Evolutionary conservation across 2,797 vertebrate species (phyloP).

Genomic region (Sphenodon punctatus): DNA sequence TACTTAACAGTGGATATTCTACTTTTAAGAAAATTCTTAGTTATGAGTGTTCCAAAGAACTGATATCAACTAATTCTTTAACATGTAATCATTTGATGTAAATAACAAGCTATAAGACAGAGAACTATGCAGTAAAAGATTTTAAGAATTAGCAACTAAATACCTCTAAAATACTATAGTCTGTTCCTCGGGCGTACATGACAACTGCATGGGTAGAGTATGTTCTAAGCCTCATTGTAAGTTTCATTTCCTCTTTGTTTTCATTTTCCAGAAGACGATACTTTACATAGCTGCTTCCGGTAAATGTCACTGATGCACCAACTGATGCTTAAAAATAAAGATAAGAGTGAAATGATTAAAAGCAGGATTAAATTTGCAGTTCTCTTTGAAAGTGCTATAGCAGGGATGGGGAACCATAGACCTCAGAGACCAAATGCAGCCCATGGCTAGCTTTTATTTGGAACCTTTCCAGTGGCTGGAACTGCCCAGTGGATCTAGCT

Average conservation of each 20-base stretch:
- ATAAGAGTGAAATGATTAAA: conserved; percentile 18
- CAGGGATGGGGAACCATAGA: too few species aligned
- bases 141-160: neutral
- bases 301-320: conserved; percentile 89
- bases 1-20: neutral
- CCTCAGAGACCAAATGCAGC: too few species aligned
- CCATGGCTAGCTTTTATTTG: too few species aligned
- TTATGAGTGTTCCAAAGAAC: neutral
- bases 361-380: neutral
- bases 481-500: too few species aligned
- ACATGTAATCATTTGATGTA: neutral
- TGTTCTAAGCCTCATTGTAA: conserved; percentile 89
- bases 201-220: conserved; percentile 91
- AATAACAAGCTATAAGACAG: neutral
- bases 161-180: conserved; percentile 98
- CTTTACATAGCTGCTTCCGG: conserved; percentile 90
- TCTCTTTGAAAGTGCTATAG: neutral
- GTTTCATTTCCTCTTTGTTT: conserved; percentile 96
- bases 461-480: too few species aligned
- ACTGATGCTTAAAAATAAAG: conserved; percentile 65
- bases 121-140: neutral
- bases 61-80: neutral
- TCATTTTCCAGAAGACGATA: conserved; percentile 94
- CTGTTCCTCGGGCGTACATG: conserved; percentile 96
- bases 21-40: neutral